These are phyloP conservation scores for Conomelus anceps DNA, from an alignment of 2,888 invertebrate genomes.

Conservation along the genomic window DNA sequence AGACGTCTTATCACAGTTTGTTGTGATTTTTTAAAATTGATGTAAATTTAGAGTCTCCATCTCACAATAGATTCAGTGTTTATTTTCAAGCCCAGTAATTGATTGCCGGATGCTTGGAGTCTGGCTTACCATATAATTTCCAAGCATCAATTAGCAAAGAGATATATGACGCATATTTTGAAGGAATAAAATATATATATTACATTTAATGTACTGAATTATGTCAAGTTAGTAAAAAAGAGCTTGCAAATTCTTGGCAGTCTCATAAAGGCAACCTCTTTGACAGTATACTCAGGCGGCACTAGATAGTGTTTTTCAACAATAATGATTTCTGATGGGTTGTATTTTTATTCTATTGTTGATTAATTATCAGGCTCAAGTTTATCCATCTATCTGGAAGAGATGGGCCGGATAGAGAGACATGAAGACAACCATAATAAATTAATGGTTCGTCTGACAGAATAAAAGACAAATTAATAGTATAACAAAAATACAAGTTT, in stretches of 20 bases:
- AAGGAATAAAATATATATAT: conserved; percentile 1
- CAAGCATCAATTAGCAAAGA: background rate
- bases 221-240: conserved; percentile 6
- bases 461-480: background rate
- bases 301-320: background rate
- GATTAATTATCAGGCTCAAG: background rate
- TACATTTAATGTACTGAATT: conserved; percentile 1
- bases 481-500: background rate
- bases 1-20: background rate
- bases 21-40: background rate
- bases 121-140: background rate
- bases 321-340: background rate
- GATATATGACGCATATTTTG: background rate
- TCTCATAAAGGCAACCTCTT: background rate
- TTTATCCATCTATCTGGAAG: background rate
- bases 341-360: background rate
- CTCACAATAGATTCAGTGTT: background rate
- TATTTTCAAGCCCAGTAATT: background rate
- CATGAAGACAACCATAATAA: background rate
- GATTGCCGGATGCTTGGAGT: background rate
- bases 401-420: background rate
- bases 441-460: background rate
- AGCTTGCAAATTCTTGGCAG: background rate
- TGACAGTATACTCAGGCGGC: background rate
- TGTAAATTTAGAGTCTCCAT: background rate